Evolutionary conservation across 2,888 invertebrate species (phyloP).

Genomic region (Himalopsyche anomala): DNA sequence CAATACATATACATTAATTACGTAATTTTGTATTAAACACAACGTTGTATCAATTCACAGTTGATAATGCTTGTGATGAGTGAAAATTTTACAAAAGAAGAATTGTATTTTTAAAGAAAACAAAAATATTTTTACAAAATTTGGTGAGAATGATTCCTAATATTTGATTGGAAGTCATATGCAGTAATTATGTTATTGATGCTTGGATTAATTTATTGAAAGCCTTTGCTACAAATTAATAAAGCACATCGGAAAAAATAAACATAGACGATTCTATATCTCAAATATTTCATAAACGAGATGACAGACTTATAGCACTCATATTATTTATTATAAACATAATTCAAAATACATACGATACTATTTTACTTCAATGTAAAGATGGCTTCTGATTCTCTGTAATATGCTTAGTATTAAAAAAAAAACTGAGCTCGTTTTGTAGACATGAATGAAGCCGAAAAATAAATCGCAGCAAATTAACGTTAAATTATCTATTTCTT

Average conservation of each 20-base stretch:
- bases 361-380: neutral
- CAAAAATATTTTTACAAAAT: no score
- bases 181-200: no score
- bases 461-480: neutral
- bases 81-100: no score
- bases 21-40: no score
- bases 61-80: no score
- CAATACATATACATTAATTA: no score
- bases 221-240: no score
- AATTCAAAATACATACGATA: neutral
- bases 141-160: no score
- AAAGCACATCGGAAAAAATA: neutral
- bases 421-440: neutral
- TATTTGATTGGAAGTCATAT: no score
- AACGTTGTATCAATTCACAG: no score
- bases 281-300: neutral
- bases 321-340: neutral
- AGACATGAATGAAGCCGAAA: neutral
- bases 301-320: neutral
- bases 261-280: neutral
- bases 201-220: no score
- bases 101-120: no score
- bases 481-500: neutral
- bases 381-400: neutral
- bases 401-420: neutral